A percentile compares a stretch with the other conserved stretches of the same genome.
phyloP scores from a whole-genome alignment of 2,797 vertebrate species.

The Macropus fuliginosus region DNA sequence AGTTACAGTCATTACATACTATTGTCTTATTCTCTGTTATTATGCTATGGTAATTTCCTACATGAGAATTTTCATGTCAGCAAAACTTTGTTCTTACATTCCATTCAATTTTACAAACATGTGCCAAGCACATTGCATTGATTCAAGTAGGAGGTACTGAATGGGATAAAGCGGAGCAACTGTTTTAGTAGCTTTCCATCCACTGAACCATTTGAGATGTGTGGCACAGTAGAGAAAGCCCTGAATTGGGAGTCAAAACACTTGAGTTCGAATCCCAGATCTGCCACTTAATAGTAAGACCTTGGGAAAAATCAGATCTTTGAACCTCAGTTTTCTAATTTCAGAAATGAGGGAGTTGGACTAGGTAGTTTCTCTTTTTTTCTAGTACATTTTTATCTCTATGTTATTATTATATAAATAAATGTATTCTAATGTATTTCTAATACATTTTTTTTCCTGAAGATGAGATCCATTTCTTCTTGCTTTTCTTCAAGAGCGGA shows the following conservation, averaged over 20 bases:
- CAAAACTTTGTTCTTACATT: not conserved
- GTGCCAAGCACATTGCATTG: not conserved
- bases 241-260: not conserved
- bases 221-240: not conserved
- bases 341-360: not conserved
- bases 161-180: not conserved
- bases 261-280: not conserved
- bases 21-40: not conserved
- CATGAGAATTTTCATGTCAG: not conserved
- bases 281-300: not conserved
- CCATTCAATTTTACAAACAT: not conserved
- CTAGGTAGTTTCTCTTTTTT: not conserved
- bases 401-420: too few species aligned
- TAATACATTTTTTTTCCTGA: not conserved
- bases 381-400: not conserved
- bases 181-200: not conserved
- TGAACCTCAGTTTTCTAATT: not conserved
- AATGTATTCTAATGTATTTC: too few species aligned
- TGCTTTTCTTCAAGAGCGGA: not conserved
- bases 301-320: not conserved
- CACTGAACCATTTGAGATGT: not conserved
- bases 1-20: not conserved
- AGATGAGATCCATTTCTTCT: not conserved
- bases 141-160: not conserved
- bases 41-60: not conserved